phyloP scores from a whole-genome alignment of 2,113 vertebrate genomes.

The Dipodomys ordii region DNA sequence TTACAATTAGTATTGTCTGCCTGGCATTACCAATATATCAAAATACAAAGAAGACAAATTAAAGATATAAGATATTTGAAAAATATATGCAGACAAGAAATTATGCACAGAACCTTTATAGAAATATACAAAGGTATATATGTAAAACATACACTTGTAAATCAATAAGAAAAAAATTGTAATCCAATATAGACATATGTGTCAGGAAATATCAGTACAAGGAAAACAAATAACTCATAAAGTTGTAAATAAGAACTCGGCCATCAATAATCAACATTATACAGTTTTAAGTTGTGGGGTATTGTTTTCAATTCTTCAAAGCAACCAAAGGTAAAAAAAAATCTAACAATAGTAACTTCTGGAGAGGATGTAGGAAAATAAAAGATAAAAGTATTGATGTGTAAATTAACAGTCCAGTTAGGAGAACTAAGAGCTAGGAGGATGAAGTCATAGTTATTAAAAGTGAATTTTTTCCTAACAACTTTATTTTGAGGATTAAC shows the following conservation, averaged over 20 bases:
- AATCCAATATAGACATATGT: background rate
- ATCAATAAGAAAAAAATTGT: background rate
- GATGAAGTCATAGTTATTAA: background rate
- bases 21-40: background rate
- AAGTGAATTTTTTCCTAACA: background rate
- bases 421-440: background rate
- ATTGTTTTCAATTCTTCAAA: too few species aligned
- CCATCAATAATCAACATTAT: background rate
- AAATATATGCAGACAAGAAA: background rate
- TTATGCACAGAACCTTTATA: background rate
- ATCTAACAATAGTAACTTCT: background rate
- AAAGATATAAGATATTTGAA: background rate
- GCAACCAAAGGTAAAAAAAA: background rate
- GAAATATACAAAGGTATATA: background rate
- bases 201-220: background rate
- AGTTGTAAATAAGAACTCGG: background rate
- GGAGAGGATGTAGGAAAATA: background rate
- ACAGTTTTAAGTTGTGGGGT: background rate
- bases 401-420: background rate
- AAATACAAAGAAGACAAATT: background rate
- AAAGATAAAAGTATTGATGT: background rate
- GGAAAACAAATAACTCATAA: background rate
- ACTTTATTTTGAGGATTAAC: background rate
- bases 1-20: background rate
- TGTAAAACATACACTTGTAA: background rate